phyloP scores from a whole-genome alignment of 2,888 invertebrate genomes.

The Leuctra nigra region DNA sequence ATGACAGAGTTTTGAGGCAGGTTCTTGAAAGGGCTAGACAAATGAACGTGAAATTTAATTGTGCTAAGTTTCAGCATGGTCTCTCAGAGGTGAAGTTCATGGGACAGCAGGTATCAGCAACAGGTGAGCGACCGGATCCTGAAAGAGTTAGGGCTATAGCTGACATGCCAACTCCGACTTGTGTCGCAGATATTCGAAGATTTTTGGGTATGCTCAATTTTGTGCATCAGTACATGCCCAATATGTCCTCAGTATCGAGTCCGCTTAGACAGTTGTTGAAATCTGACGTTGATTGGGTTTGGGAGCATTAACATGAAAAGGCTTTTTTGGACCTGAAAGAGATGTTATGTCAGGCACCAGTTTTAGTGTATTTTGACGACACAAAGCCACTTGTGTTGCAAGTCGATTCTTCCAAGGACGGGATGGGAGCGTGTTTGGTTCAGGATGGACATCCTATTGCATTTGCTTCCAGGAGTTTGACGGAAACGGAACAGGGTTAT shows the following conservation, averaged over 20 bases:
- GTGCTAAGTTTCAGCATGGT: conserved; percentile 8
- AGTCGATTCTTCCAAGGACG: conserved; percentile 31
- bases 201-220: conserved; percentile 20
- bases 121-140: neutral
- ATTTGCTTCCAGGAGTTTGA: conserved; percentile 35
- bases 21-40: conserved; percentile 6
- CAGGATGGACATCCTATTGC: conserved; percentile 36
- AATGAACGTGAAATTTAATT: conserved; percentile 15
- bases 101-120: conserved; percentile 3
- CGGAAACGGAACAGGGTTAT: conserved; percentile 32
- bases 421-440: conserved; percentile 35
- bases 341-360: conserved; percentile 21
- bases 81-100: neutral
- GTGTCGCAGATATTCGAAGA: conserved; percentile 3
- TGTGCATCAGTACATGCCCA: conserved; percentile 10
- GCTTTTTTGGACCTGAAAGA: conserved; percentile 21
- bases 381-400: conserved; percentile 20
- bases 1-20: conserved; percentile 21
- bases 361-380: conserved; percentile 22
- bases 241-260: conserved; percentile 10
- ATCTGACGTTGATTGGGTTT: conserved; percentile 2
- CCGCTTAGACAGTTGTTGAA: conserved; percentile 20
- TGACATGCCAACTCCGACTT: neutral
- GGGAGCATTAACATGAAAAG: conserved; percentile 12
- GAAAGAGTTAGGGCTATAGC: neutral